These are phyloP conservation scores for Megaceryle torquata DNA, from an alignment of 2,113 vertebrate species.

Conservation along the genomic window DNA sequence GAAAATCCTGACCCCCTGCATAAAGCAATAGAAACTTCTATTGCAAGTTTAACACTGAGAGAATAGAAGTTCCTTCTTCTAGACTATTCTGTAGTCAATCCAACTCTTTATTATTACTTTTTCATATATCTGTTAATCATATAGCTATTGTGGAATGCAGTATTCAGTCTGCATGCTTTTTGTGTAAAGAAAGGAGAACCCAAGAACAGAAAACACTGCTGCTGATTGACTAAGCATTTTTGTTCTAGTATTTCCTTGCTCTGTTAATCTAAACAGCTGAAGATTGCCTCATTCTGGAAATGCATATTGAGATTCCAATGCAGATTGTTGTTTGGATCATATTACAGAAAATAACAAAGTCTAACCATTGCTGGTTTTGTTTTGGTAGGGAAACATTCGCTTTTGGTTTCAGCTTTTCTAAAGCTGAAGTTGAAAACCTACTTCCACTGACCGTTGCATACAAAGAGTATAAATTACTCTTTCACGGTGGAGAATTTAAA, in stretches of 20 bases:
- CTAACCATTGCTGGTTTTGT: neutral
- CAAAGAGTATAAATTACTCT: neutral
- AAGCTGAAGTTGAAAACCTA: neutral
- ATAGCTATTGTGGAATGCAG: neutral
- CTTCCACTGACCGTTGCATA: neutral
- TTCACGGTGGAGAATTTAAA: neutral
- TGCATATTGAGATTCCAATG: neutral
- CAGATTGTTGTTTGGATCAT: neutral
- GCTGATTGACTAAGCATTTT: neutral
- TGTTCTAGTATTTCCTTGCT: neutral
- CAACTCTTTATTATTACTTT: neutral
- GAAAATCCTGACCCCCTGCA: neutral
- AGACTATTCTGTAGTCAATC: neutral
- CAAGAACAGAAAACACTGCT: neutral
- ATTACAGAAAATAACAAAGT: constrained; percentile 14
- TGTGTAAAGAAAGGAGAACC: neutral
- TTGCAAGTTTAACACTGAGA: neutral
- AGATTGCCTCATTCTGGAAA: neutral
- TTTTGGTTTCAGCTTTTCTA: neutral
- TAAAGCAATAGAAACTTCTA: neutral
- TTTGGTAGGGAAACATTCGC: neutral
- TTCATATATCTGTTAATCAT: neutral
- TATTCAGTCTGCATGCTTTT: neutral
- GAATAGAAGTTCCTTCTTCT: neutral
- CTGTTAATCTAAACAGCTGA: neutral